phyloP scores from a whole-genome alignment of 2,113 vertebrate species.

The Megalops atlanticus region DNA sequence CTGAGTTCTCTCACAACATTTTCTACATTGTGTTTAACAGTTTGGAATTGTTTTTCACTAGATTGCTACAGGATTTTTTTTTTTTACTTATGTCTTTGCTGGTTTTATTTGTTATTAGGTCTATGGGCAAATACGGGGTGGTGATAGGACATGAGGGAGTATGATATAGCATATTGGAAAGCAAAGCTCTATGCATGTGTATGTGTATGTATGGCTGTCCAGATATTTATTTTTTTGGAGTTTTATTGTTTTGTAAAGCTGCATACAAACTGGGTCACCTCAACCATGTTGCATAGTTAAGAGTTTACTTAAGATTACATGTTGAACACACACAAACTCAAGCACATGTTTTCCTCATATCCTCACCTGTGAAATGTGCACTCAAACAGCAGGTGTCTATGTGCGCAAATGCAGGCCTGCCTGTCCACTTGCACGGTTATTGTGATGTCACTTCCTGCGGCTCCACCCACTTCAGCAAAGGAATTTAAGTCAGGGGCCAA shows the following conservation, averaged over 20 bases:
- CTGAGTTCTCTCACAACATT: slow-evolving; percentile 95
- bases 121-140: slow-evolving; percentile 59
- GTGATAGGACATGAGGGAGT: slow-evolving; percentile 48
- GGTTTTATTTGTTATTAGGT: slow-evolving; percentile 61
- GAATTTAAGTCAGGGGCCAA: background rate
- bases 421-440: slow-evolving; percentile 39
- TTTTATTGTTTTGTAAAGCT: background rate
- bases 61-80: slow-evolving; percentile 88
- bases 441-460: slow-evolving; percentile 36
- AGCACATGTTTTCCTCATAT: background rate
- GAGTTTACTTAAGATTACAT: background rate
- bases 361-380: background rate
- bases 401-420: background rate
- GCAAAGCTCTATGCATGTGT: slow-evolving; percentile 26
- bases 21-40: slow-evolving; percentile 99
- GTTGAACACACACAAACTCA: background rate
- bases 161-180: slow-evolving; percentile 41
- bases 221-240: slow-evolving; percentile 8
- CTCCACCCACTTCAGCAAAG: background rate
- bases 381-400: background rate
- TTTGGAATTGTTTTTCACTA: slow-evolving; percentile 91
- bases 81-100: slow-evolving; percentile 64
- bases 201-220: slow-evolving; percentile 40
- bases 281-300: background rate
- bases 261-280: background rate